phyloP scores from a whole-genome alignment of 1,140 invertebrate species.

The Penaeus vannamei region DNA sequence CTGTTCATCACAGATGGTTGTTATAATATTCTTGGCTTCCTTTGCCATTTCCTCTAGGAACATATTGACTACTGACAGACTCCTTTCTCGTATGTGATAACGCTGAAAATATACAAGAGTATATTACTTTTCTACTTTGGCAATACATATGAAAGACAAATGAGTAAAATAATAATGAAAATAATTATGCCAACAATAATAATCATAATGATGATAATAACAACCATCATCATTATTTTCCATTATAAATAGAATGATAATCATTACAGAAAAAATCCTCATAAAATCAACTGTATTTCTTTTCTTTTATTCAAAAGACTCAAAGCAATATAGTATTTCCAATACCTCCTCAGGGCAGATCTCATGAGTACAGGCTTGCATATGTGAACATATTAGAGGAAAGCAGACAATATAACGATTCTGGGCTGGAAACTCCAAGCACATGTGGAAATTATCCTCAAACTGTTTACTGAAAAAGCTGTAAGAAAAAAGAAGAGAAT shows the following conservation, averaged over 20 bases:
- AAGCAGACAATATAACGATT: constrained; percentile 98
- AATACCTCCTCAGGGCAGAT: constrained; percentile 95
- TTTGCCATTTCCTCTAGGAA: constrained; percentile 99
- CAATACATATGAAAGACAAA: background rate
- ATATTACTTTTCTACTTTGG: background rate
- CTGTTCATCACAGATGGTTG: constrained; percentile 97
- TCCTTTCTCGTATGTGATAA: constrained; percentile 95
- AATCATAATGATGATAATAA: background rate
- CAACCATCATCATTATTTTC: too few species aligned
- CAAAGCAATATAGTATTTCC: background rate
- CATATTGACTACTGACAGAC: constrained; percentile 96
- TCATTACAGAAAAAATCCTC: background rate
- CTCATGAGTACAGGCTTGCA: constrained; percentile 97
- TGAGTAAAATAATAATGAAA: background rate
- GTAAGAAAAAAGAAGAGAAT: constrained; percentile 72
- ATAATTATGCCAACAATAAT: background rate
- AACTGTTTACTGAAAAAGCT: constrained; percentile 95
- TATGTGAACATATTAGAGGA: constrained; percentile 97
- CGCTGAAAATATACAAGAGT: constrained; percentile 74
- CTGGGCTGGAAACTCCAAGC: constrained; percentile 97
- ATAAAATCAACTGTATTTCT: background rate
- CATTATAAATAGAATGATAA: background rate
- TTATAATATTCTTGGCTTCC: constrained; percentile 98
- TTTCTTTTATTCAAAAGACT: too few species aligned
- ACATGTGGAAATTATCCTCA: constrained; percentile 99